Evolutionary conservation across 1,140 invertebrate genomes (phyloP).

Genomic region (Ooceraea biroi): DNA sequence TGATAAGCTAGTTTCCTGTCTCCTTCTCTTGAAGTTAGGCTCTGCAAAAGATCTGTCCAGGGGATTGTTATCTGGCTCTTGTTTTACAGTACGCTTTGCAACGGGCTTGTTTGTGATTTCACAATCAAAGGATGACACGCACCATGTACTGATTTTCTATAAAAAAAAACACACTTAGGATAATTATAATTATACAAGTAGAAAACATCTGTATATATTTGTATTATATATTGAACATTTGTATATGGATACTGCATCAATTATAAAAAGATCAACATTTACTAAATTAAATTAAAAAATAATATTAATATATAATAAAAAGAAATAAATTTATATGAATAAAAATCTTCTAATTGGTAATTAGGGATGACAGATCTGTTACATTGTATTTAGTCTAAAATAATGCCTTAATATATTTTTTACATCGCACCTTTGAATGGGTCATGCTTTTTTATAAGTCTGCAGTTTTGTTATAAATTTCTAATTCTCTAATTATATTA

Average conservation of each 20-base stretch:
- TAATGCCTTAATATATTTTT: neutral
- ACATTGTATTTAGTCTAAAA: neutral
- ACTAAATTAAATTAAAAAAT: neutral
- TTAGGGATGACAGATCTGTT: neutral
- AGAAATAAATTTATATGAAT: neutral
- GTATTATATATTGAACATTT: no score
- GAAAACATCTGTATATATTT: neutral
- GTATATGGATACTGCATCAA: neutral
- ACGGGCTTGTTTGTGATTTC: neutral
- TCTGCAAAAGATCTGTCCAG: neutral
- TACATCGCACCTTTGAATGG: constrained; percentile 8
- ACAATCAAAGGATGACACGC: constrained; percentile 62
- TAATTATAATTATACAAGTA: neutral
- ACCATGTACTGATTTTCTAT: constrained; percentile 65
- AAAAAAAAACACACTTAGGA: neutral
- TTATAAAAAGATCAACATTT: neutral
- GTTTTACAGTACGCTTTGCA: constrained; percentile 7
- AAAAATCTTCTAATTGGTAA: neutral
- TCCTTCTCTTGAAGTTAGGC: constrained; percentile 53
- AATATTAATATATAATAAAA: neutral
- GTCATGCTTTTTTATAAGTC: constrained; percentile 6
- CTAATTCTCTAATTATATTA: neutral
- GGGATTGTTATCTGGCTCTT: neutral
- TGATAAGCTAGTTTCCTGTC: constrained; percentile 71
- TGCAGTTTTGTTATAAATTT: neutral